Conservation (phyloP, 2,797 vertebrate genomes). For the Lerista edwardsae region DNA sequence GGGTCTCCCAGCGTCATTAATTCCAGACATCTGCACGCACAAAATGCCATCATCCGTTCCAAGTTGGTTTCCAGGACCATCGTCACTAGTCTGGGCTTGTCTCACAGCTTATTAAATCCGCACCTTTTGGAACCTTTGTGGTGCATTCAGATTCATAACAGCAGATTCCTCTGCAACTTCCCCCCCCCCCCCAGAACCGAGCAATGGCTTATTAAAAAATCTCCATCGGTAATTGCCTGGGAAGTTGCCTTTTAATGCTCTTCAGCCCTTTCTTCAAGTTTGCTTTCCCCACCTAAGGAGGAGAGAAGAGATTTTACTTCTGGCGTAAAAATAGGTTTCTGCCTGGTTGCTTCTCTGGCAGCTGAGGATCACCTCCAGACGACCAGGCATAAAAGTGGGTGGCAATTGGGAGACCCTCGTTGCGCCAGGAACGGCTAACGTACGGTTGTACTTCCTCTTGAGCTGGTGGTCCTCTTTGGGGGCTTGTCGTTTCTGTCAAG, state of each 20-base stretch:
- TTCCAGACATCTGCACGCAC: neutral
- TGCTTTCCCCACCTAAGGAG: neutral
- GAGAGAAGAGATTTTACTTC: neutral
- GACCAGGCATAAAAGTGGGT: neutral
- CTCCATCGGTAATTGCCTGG: constrained; percentile 34
- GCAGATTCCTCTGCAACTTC: neutral
- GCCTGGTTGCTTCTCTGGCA: neutral
- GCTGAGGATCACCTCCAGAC: neutral
- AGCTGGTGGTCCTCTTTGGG: too few relatives aligned
- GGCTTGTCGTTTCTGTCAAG: neutral
- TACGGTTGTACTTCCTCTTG: neutral
- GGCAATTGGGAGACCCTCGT: too few relatives aligned
- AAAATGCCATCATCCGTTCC: neutral
- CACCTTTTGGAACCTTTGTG: constrained; percentile 37
- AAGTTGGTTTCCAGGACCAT: constrained; percentile 16
- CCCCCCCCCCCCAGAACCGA: neutral
- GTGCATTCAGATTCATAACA: constrained; percentile 44
- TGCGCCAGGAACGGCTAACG: neutral
- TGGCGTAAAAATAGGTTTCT: neutral
- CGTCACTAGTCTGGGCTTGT: constrained; percentile 17
- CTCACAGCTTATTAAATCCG: constrained; percentile 48
- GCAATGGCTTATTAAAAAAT: constrained; percentile 34
- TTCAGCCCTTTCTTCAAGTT: neutral
- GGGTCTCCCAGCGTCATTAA: constrained; percentile 42
- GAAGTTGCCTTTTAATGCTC: constrained; percentile 32